phyloP scores from a whole-genome alignment of 2,113 vertebrate genomes.

The Cyprinodon variegatus region DNA sequence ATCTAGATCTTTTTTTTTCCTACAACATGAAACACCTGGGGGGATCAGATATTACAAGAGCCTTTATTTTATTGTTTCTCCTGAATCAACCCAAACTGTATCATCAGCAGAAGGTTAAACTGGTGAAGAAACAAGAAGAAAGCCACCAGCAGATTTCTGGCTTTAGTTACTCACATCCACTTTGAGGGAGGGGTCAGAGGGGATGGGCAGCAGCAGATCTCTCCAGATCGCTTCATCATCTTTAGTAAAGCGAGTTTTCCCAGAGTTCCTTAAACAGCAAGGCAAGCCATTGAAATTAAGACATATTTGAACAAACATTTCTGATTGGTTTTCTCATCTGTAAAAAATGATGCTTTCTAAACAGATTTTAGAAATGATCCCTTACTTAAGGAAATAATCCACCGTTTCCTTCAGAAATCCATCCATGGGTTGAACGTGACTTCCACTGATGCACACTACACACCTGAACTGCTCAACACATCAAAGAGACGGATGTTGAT shows the following conservation, averaged over 20 bases:
- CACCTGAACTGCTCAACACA: slow-evolving; percentile 54
- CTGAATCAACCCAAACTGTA: too few species aligned
- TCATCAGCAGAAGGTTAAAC: too few species aligned
- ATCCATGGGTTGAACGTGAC: slow-evolving; percentile 42
- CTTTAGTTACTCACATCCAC: slow-evolving; percentile 67
- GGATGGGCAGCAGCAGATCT: slow-evolving; percentile 74
- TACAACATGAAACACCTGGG: too few species aligned
- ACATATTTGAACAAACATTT: too few species aligned
- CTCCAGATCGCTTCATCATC: slow-evolving; percentile 59
- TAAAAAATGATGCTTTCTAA: too few species aligned
- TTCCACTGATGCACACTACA: slow-evolving; percentile 54
- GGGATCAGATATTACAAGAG: too few species aligned
- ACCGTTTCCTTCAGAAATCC: slow-evolving; percentile 23
- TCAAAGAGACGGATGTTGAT: not conserved
- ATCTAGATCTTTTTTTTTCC: too few species aligned
- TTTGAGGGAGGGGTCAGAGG: slow-evolving; percentile 67
- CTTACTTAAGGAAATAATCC: not conserved
- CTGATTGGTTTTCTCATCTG: too few species aligned
- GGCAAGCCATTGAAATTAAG: not conserved
- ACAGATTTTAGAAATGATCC: not conserved
- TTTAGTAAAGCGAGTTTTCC: slow-evolving; percentile 56
- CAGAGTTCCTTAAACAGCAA: slow-evolving; percentile 49
- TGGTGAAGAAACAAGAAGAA: too few species aligned
- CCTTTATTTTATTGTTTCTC: too few species aligned
- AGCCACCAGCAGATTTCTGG: not conserved